Evolutionary conservation across 2,113 vertebrate genomes (phyloP), one percentile per base, ranked within the genome.

Genomic region (Dolichotis patagonum): DNA sequence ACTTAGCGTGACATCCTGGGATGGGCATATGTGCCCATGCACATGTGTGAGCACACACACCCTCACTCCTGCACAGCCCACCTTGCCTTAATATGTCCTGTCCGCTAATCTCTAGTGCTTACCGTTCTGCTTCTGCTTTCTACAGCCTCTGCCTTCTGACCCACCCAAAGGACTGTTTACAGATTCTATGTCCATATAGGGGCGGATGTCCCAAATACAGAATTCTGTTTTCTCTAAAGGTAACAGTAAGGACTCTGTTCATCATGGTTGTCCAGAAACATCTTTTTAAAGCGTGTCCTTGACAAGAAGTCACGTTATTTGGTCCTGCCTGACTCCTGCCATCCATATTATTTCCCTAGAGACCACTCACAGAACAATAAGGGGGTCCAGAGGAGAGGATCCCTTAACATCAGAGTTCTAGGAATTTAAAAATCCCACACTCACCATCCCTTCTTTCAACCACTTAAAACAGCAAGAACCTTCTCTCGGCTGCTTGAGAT

Each of bases 11-110:
- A 1, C 46, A 41, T 43, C 20, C 41, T 24, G 49, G 38, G 41
- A 65, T n/a, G 5, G 81, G 35, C 17, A 13, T 24, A 2, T 26
- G 3, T 0, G 4, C 1, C 3, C 0, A 2, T 16, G 4, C 78
- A 3, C 24, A 9, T 60, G 24, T 20, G 41, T 65, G 28, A 19
- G 13, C 11, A 4, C 35, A 41, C 24, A 1, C 5, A 1, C 60
- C n/a, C 19, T 30, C 35, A 20, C 58, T 28, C 19, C 12, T 1
- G 35, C n/a, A 9, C 3, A 2, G 22, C 49, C 56, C 62, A 20
- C 0, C 0, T 20, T 12, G 0, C 38, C 63, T 81, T 28, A 5
- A 4, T 49, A 4, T 17, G 20, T 1, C 49, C 73, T 88, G 43
- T 28, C 38, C 14, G 14, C 63, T 41, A n/a, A 30, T 6, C 86